Conservation (phyloP, 2,888 invertebrate genomes). For the Coleophora flavipennella region DNA sequence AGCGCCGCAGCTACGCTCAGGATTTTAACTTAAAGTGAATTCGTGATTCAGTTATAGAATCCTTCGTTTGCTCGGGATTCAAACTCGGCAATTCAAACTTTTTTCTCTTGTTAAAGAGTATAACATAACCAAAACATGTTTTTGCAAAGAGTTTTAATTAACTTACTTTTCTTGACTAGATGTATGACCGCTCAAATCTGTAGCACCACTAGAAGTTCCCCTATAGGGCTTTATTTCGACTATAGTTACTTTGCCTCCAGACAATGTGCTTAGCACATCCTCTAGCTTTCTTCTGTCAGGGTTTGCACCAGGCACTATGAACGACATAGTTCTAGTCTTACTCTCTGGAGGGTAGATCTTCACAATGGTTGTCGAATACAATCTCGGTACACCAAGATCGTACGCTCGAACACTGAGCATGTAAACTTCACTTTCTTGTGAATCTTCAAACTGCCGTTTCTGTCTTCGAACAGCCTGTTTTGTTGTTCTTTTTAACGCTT, state of each 20-base stretch:
- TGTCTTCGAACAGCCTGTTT: slow-evolving; percentile 52
- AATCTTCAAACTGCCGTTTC: slow-evolving; percentile 62
- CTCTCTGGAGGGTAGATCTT: slow-evolving; percentile 85
- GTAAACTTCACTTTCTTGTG: slow-evolving; percentile 68
- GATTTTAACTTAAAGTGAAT: too few species aligned
- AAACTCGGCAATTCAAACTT: too few species aligned
- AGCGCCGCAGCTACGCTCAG: too few species aligned
- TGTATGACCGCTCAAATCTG: slow-evolving; percentile 62
- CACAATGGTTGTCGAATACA: slow-evolving; percentile 80
- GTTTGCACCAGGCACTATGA: slow-evolving; percentile 85
- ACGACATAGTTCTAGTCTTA: slow-evolving; percentile 82
- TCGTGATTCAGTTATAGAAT: too few species aligned
- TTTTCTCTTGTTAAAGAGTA: too few species aligned
- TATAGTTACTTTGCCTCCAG: slow-evolving; percentile 85
- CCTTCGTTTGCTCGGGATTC: too few species aligned
- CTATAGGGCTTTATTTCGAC: slow-evolving; percentile 81
- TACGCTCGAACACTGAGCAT: slow-evolving; percentile 84
- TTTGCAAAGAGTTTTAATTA: background rate
- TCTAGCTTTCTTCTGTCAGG: slow-evolving; percentile 82
- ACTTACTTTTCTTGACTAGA: slow-evolving; percentile 73
- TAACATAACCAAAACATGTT: background rate
- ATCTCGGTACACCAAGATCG: slow-evolving; percentile 87
- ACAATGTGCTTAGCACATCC: slow-evolving; percentile 81
- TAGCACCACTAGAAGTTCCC: slow-evolving; percentile 69
- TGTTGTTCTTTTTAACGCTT: slow-evolving; percentile 58